Conservation (phyloP, 2,113 vertebrate species). For the Muscicapa adusta region DNA sequence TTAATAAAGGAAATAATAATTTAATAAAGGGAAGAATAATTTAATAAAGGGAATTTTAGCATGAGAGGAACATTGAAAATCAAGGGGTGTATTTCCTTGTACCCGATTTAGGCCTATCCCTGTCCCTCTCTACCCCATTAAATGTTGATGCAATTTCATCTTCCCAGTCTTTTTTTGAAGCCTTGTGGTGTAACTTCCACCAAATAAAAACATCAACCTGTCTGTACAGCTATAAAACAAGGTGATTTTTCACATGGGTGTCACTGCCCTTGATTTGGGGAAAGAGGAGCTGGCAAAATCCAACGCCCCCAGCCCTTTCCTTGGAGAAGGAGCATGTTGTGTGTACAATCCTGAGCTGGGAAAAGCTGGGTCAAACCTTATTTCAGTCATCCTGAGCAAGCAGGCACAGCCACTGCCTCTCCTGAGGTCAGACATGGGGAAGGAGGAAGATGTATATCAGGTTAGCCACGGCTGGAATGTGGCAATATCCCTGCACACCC, state of each 20-base stretch:
- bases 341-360: background rate
- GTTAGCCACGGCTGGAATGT: background rate
- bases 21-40: background rate
- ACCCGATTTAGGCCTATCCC: background rate
- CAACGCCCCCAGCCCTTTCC: background rate
- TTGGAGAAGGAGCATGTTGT: background rate
- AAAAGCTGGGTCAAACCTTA: background rate
- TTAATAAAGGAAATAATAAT: background rate
- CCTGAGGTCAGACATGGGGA: background rate
- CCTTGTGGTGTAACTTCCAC: background rate
- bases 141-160: background rate
- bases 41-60: background rate
- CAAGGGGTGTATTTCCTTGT: background rate
- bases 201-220: background rate
- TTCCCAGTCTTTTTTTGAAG: background rate
- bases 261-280: background rate
- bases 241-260: background rate
- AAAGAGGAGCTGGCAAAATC: background rate
- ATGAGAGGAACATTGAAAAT: rapidly evolving
- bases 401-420: background rate
- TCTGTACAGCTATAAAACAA: background rate
- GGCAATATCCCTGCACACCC: background rate
- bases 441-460: background rate
- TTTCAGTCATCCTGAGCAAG: background rate
- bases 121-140: background rate